A percentile compares a stretch with the other conserved stretches of the same genome.
These are phyloP conservation scores for Nomada goodeniana DNA, from an alignment of 2,888 invertebrate genomes.

Conservation along the genomic window DNA sequence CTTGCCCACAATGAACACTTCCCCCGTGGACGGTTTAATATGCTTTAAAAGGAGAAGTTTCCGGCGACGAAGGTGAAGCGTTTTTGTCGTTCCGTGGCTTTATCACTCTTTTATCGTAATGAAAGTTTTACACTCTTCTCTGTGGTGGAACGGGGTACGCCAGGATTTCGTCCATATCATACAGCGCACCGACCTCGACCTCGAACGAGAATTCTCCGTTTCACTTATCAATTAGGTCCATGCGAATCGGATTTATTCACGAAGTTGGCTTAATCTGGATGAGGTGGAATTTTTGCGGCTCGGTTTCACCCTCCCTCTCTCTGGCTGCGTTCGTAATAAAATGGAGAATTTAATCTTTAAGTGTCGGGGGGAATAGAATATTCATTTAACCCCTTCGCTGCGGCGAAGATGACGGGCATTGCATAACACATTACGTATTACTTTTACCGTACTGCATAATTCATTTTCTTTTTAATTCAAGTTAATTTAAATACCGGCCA, in stretches of 20 bases:
- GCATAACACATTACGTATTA: too few species aligned
- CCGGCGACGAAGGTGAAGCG: background rate
- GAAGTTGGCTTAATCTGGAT: background rate
- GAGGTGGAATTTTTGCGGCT: background rate
- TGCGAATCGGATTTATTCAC: background rate
- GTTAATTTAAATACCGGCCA: too few species aligned
- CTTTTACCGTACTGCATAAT: too few species aligned
- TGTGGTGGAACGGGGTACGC: too few species aligned
- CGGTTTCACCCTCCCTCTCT: background rate
- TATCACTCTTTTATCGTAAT: background rate
- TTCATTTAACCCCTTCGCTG: background rate
- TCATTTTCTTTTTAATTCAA: too few species aligned
- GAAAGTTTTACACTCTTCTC: conserved; percentile 1
- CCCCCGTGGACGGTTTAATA: too few species aligned
- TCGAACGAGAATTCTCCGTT: background rate
- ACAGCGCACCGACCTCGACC: background rate
- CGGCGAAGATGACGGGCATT: too few species aligned
- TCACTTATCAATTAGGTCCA: conserved; percentile 27
- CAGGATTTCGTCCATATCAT: background rate
- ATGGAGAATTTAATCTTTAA: background rate
- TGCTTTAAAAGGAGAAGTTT: background rate
- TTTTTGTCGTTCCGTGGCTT: background rate
- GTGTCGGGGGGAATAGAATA: too few species aligned
- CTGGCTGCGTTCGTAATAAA: background rate
- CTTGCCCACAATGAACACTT: background rate